Conservation (phyloP, 2,888 invertebrate genomes). For the Ophonus ardosiacus region DNA sequence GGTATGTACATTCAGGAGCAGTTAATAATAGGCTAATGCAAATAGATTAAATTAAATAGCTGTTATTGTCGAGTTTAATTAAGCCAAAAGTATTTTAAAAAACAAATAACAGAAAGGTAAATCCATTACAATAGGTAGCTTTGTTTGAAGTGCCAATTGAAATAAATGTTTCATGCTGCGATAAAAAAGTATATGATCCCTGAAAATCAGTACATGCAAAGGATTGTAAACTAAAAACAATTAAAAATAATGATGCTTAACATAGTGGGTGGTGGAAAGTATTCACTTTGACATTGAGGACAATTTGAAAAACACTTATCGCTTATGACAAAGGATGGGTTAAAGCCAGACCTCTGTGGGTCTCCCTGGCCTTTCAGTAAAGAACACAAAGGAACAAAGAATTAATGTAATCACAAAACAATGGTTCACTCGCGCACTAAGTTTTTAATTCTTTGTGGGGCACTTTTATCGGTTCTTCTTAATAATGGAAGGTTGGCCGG, state of each 20-base stretch:
- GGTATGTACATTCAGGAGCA: no score
- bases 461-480: slow-evolving; percentile 62
- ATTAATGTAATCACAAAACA: slow-evolving; percentile 63
- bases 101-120: neutral
- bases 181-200: neutral
- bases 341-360: slow-evolving; percentile 9
- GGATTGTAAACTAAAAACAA: slow-evolving; percentile 12
- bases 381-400: slow-evolving; percentile 59
- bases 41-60: no score
- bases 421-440: slow-evolving; percentile 58
- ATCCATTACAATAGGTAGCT: neutral
- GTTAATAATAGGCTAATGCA: no score
- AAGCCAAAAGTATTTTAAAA: no score
- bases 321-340: slow-evolving; percentile 27
- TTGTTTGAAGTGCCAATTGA: neutral
- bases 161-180: neutral
- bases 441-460: slow-evolving; percentile 62
- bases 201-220: neutral
- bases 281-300: slow-evolving; percentile 49
- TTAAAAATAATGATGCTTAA: slow-evolving; percentile 37
- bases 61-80: no score
- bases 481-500: slow-evolving; percentile 56
- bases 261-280: slow-evolving; percentile 2
- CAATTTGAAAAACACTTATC: slow-evolving; percentile 55
- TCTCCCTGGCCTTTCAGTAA: slow-evolving; percentile 45